Percentiles rank a stretch among this genome's conserved stretches.
phyloP scores from a whole-genome alignment of 2,888 invertebrate genomes.

The Drosophila silvestris region DNA sequence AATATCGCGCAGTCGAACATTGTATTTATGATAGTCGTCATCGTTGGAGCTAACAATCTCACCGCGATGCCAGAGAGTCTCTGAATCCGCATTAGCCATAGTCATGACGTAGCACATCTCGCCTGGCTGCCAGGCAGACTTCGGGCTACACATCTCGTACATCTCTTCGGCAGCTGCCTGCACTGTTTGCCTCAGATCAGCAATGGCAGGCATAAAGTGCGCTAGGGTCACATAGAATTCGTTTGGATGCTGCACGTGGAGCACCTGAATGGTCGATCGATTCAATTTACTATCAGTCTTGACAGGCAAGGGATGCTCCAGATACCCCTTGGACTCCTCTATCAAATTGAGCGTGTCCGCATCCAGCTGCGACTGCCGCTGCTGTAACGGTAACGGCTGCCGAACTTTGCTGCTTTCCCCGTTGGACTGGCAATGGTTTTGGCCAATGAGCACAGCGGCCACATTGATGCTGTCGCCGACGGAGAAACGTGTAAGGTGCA shows the following conservation, averaged over 20 bases:
- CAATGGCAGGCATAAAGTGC: constrained; percentile 85
- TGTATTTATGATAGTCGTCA: constrained; percentile 36
- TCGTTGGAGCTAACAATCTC: constrained; percentile 11
- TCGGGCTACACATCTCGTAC: neutral
- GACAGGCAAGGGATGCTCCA: neutral
- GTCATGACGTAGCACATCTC: constrained; percentile 86
- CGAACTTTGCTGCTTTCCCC: constrained; percentile 77
- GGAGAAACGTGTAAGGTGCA: constrained; percentile 81
- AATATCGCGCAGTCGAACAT: constrained; percentile 89
- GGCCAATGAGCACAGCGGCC: constrained; percentile 86
- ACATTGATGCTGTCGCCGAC: constrained; percentile 86
- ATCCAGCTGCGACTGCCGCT: constrained; percentile 2
- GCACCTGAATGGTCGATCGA: constrained; percentile 83
- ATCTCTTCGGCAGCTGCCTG: constrained; percentile 81
- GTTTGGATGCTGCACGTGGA: constrained; percentile 87
- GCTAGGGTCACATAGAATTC: constrained; percentile 87
- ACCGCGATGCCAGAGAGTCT: constrained; percentile 87
- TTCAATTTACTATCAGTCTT: constrained; percentile 25
- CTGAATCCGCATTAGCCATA: constrained; percentile 75
- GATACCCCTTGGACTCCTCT: constrained; percentile 6
- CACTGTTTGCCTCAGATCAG: constrained; percentile 86
- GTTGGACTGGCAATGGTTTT: constrained; percentile 86
- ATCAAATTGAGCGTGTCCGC: constrained; percentile 35
- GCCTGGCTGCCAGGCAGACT: constrained; percentile 86
- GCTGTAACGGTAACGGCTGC: neutral